Evolutionary conservation across 2,797 vertebrate genomes (phyloP).

Genomic region (Lagodon rhomboides): DNA sequence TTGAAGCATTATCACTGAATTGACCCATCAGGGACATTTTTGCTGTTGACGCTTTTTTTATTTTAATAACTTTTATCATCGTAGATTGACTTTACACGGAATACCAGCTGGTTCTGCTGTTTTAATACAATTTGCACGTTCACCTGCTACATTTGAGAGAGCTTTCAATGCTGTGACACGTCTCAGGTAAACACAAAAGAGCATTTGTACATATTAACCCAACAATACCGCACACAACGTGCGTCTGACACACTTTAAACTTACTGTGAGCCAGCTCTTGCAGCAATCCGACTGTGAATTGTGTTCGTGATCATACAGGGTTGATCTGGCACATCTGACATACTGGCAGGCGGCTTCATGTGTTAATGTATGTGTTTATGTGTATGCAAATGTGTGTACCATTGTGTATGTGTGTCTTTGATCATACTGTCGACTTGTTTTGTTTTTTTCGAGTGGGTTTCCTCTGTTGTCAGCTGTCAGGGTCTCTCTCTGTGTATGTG

Average conservation of each 20-base stretch:
- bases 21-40: neutral
- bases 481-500: neutral
- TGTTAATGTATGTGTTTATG: neutral
- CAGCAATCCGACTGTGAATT: neutral
- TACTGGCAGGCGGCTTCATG: neutral
- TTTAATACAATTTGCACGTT: conserved; percentile 1
- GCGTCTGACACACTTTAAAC: neutral
- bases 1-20: neutral
- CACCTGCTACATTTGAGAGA: conserved; percentile 11
- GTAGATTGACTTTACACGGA: neutral
- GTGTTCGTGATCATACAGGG: neutral
- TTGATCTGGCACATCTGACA: neutral
- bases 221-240: neutral
- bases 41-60: neutral
- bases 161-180: conserved; percentile 6
- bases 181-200: conserved; percentile 11
- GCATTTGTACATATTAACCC: conserved; percentile 14
- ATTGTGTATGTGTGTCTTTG: neutral
- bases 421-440: neutral
- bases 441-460: neutral
- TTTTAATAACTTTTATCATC: neutral
- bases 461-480: neutral
- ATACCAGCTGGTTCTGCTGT: conserved; percentile 17
- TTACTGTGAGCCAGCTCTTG: neutral
- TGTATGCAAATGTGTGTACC: neutral